Evolutionary conservation across 2,888 invertebrate genomes (phyloP), one percentile per base, ranked within the genome.

Genomic region (Acleris sparsana): DNA sequence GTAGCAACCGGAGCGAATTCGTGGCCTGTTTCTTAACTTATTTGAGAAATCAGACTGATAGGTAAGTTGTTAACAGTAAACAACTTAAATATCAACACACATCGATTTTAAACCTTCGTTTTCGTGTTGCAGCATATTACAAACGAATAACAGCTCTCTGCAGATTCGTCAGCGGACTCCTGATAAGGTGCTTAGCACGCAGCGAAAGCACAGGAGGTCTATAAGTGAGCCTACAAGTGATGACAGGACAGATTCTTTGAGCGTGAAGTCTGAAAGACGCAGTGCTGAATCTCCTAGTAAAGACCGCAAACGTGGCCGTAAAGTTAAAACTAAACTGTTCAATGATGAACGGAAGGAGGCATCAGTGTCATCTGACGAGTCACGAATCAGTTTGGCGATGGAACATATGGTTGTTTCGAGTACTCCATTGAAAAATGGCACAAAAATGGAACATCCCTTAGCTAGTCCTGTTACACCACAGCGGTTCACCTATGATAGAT

Each of bases 21-120:
- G 93, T 93, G 43, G 84, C 93, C n/a, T 93, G 91, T 78, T 94
- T 93, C 78, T 78, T 94, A 68, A 91, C 93, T 25, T 93, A 90
- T 76, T 75, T 94, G 69, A 87, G 94, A 56, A 91, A 83, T 71
- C 93, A 93, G 76, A 94, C 94, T 46, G 93, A 94, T 68, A 84
- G 86, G 86, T 93, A 84, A 81, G 85, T 72, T 0, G 25, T 61
- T 62, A 53, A 64, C 53, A 56, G 33, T 3, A 22, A 11, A 46
- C 13, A 5, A 49, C n/a, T 5, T 3, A 22, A 11, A 17, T 49
- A 25, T 33, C 20, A 5, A 46, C 13, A 39, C 13, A 39, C 13
- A 39, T 13, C 13, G 39, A 13, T 9, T 63, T 25, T 56, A 39
- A 25, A 25, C 13, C 16, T 17, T 20, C 13, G 46, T 44, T 17